Evolutionary conservation across 2,888 invertebrate species (phyloP).

Genomic region (Drosophila acutilabella): DNA sequence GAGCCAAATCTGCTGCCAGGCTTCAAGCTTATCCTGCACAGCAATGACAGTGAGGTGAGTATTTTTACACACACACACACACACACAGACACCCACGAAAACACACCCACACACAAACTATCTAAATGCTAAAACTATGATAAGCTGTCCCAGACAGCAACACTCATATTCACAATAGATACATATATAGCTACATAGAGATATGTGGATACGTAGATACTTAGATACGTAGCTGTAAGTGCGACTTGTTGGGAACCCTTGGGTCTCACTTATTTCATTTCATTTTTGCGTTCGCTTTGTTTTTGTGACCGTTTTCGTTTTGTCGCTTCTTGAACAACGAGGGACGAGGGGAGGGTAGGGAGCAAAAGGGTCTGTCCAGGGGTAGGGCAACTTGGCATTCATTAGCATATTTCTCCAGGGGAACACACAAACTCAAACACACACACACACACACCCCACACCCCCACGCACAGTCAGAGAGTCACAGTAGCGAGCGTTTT

Average conservation of each 20-base stretch:
- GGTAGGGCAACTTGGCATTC: constrained; percentile 60
- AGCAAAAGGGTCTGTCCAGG: constrained; percentile 5
- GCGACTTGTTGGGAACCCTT: constrained; percentile 57
- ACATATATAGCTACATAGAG: constrained; percentile 11
- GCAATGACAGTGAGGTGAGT: constrained; percentile 98
- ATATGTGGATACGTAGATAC: constrained; percentile 13
- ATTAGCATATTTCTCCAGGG: constrained; percentile 77
- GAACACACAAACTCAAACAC: constrained; percentile 49
- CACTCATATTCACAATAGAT: constrained; percentile 25
- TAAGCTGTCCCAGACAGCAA: constrained; percentile 29
- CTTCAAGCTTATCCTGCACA: constrained; percentile 95
- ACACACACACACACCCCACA: constrained; percentile 47
- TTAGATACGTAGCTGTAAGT: constrained; percentile 22
- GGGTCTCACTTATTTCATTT: constrained; percentile 75
- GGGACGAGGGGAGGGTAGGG: background rate
- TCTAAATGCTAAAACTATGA: constrained; percentile 29
- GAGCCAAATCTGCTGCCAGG: constrained; percentile 95
- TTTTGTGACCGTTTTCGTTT: constrained; percentile 63
- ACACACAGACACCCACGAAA: background rate
- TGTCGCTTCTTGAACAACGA: constrained; percentile 37
- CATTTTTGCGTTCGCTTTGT: constrained; percentile 57
- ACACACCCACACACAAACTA: constrained; percentile 5
- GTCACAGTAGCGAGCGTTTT: constrained; percentile 54
- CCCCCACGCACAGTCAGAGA: constrained; percentile 48
- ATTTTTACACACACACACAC: background rate